Conservation (phyloP, 1,140 invertebrate genomes). For the Saccostrea echinata region DNA sequence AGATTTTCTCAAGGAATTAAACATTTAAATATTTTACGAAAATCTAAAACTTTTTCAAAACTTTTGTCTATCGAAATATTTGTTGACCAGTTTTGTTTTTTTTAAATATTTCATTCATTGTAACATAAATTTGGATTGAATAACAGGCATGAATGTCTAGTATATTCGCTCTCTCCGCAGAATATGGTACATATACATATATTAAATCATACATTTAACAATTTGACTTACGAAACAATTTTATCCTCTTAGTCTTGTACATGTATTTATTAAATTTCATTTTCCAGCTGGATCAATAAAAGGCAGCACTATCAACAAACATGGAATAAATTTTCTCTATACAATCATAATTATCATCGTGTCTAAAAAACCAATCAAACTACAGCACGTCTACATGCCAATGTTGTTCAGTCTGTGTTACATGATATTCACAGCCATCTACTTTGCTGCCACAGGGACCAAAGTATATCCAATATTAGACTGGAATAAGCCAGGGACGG, state of each 20-base stretch:
- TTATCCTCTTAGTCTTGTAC: neutral
- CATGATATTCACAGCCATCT: slow-evolving; percentile 42
- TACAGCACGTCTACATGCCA: slow-evolving; percentile 52
- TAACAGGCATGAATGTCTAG: too few species aligned
- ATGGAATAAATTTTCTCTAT: slow-evolving; percentile 52
- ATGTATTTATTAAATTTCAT: neutral
- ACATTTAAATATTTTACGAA: too few species aligned
- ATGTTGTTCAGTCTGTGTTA: slow-evolving; percentile 45
- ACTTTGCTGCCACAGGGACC: slow-evolving; percentile 5
- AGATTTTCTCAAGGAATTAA: too few species aligned
- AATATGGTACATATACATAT: too few species aligned
- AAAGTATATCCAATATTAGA: slow-evolving; percentile 52
- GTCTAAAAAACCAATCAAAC: slow-evolving; percentile 51
- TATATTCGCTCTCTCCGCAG: too few species aligned
- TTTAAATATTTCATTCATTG: too few species aligned
- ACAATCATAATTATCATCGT: slow-evolving; percentile 36
- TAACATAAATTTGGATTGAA: too few species aligned
- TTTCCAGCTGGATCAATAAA: neutral
- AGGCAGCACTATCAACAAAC: slow-evolving; percentile 53
- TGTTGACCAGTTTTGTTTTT: too few species aligned
- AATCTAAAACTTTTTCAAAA: too few species aligned
- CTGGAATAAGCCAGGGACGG: slow-evolving; percentile 45
- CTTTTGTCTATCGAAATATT: too few species aligned
- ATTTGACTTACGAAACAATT: neutral
- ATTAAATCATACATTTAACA: too few species aligned